Base-by-base conservation (phyloP, 2,113 vertebrate species). In the Chionodraco myersi region DNA sequence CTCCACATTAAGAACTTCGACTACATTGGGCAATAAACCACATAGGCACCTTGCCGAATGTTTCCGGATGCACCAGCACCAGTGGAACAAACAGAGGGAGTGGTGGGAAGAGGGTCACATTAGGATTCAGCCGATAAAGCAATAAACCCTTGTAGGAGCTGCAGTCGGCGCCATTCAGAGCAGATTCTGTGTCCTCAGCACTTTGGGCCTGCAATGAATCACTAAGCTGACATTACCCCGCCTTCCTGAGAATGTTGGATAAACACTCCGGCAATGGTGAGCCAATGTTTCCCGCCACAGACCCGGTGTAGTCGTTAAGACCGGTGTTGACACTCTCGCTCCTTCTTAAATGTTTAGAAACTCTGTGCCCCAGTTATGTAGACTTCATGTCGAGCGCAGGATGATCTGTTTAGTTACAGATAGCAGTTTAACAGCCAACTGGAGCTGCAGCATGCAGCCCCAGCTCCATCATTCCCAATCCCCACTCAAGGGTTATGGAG, bases 81-180 rank as follows among this genome's bases (percentile, higher is more conserved):
- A 51, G 45, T 81, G 81, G 77, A 89, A 78, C 56, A 26, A 49
- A 85, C 79, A 60, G 57, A 73, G 66, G 62, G 66, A 67, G 74
- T 36, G 78, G 64, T 72, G 79, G 58, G 79, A 85, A 87, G 76
- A 76, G 88, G 87, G 83, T 88, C 84, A 85, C 86, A 88, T 94
- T 92, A 92, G 83, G 87, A 94, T 92, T 93, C 83, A 88, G 93
- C 92, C 90, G 90, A 94, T 93, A 92, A 93, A 93, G 91, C 92
- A 92, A 92, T 92, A 92, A 92, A 92, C 78, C 86, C 91, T 88
- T 88, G 88, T 90, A 80, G 81, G 84, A 89, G 89, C 86, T 82
- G 86, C 85, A 90, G 92, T 89, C 79, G 86, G 89, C 83, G 77
- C 86, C 86, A 68, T 92, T 89, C 84, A 60, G 75, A 77, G 91